Conservation (phyloP, 2,888 invertebrate genomes). For the Euzophera pinguis region DNA sequence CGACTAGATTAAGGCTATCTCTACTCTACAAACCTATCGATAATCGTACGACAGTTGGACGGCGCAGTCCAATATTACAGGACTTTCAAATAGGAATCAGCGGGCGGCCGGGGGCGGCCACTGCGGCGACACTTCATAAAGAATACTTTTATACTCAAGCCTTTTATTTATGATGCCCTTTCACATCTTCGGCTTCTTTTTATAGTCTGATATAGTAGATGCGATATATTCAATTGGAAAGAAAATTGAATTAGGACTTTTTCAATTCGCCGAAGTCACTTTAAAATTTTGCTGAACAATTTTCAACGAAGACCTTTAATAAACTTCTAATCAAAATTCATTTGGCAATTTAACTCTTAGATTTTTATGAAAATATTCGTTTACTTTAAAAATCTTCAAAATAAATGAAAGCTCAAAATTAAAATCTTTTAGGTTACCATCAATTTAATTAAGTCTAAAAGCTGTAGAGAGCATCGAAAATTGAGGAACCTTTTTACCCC, state of each 20-base stretch:
- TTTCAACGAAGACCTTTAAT: not conserved
- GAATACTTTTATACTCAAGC: conserved; percentile 75
- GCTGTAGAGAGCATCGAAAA: conserved; percentile 8
- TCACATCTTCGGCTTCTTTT: conserved; percentile 65
- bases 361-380: not conserved
- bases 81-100: conserved; percentile 75
- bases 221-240: conserved; percentile 40
- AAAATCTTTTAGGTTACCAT: not conserved
- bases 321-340: not conserved
- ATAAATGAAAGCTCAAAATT: not conserved
- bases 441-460: conserved; percentile 12
- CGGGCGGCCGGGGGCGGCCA: conserved; percentile 49
- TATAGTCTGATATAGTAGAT: conserved; percentile 53
- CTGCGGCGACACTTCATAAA: conserved; percentile 74
- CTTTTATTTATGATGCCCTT: conserved; percentile 75
- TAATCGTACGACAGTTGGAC: conserved; percentile 37
- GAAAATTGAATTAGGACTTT: not conserved
- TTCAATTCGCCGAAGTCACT: not conserved
- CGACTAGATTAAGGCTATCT: conserved; percentile 17
- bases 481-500: conserved; percentile 11
- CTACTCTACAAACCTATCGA: conserved; percentile 41
- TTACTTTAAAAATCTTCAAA: not conserved
- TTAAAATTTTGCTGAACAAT: not conserved
- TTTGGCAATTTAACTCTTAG: not conserved
- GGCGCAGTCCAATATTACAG: conserved; percentile 66